Conservation (phyloP, 2,888 invertebrate genomes). For the Drosophila mayaguana region DNA sequence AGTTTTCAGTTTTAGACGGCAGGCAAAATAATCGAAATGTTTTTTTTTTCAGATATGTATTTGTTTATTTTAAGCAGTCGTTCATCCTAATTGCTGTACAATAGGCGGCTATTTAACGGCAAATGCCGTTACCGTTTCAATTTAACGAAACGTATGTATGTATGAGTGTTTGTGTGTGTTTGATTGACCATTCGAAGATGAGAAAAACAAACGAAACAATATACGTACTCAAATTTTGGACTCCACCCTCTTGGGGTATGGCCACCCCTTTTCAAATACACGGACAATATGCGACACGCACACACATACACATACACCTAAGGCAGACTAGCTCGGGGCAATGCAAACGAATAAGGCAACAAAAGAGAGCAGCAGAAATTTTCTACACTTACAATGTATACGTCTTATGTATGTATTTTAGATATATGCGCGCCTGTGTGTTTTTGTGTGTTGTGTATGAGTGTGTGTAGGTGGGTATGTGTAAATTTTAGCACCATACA, state of each 20-base stretch:
- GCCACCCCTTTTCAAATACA: constrained; percentile 52
- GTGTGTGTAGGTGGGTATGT: constrained; percentile 51
- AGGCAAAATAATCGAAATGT: constrained; percentile 3
- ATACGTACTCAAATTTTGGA: constrained; percentile 40
- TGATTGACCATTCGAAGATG: constrained; percentile 27
- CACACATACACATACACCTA: constrained; percentile 28
- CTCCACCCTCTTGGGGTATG: constrained; percentile 63
- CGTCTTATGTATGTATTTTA: constrained; percentile 23
- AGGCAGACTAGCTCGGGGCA: constrained; percentile 33
- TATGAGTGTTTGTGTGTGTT: constrained; percentile 6
- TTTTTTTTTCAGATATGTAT: constrained; percentile 9
- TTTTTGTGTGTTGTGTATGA: constrained; percentile 11
- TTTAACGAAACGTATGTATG: neutral
- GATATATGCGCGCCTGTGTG: constrained; percentile 15
- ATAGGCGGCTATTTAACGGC: constrained; percentile 45
- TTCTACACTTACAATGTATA: constrained; percentile 67
- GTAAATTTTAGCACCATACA: constrained; percentile 68
- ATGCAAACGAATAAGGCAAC: constrained; percentile 58
- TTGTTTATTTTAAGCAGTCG: neutral
- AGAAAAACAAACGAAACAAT: constrained; percentile 7
- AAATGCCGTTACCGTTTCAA: constrained; percentile 37
- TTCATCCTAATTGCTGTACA: constrained; percentile 43
- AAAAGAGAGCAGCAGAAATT: constrained; percentile 69
- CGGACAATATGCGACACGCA: constrained; percentile 37
- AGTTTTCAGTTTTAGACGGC: constrained; percentile 26